These are phyloP conservation scores for Pristionchus mayeri DNA, from an alignment of 2,888 invertebrate genomes.

Conservation along the genomic window DNA sequence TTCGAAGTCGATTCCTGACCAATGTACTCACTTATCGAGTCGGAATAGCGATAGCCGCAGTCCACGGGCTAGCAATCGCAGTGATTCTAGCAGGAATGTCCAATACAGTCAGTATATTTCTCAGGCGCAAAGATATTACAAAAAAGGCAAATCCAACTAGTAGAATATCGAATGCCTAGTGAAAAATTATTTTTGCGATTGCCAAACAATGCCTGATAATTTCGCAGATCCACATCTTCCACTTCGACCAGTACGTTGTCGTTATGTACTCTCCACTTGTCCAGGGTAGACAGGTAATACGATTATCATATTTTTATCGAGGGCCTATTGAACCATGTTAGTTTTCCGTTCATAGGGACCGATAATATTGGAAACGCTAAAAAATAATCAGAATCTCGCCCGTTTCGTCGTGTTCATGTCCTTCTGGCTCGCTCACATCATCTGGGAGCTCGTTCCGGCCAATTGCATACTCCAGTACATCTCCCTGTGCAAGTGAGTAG, in stretches of 20 bases:
- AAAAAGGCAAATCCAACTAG: too few relatives aligned
- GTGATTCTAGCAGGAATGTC: not conserved
- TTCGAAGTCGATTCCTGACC: not conserved
- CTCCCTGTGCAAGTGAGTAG: not conserved
- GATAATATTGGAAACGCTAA: too few relatives aligned
- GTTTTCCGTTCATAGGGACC: too few relatives aligned
- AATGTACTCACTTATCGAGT: not conserved
- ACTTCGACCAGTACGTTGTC: slow-evolving; percentile 35
- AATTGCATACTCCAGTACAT: slow-evolving; percentile 13
- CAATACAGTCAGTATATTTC: not conserved
- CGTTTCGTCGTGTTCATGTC: slow-evolving; percentile 8
- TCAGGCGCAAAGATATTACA: too few relatives aligned
- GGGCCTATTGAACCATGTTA: too few relatives aligned
- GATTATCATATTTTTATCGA: not conserved
- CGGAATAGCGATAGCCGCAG: not conserved
- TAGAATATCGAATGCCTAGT: too few relatives aligned
- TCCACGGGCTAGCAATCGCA: slow-evolving; percentile 1
- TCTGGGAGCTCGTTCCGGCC: slow-evolving; percentile 18
- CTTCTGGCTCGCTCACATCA: slow-evolving; percentile 36
- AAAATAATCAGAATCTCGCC: not conserved
- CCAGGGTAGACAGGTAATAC: not conserved
- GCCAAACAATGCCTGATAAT: too few relatives aligned
- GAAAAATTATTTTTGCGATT: not conserved
- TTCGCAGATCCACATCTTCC: slow-evolving; percentile 19
- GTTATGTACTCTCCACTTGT: slow-evolving; percentile 2